These are phyloP conservation scores for Celastrina argiolus DNA, from an alignment of 2,888 invertebrate species.

Conservation along the genomic window DNA sequence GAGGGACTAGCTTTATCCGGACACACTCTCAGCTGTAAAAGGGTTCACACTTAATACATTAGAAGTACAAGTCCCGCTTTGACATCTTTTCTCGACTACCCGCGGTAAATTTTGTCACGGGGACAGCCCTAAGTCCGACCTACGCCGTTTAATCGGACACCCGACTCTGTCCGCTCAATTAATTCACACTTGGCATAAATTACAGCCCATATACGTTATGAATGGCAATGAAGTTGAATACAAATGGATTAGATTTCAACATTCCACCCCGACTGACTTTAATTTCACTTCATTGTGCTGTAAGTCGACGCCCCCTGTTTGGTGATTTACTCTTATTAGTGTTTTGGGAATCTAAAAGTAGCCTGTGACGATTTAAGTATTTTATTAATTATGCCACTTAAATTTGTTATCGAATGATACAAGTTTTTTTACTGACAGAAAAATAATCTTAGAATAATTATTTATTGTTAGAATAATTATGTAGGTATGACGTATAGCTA, in stretches of 20 bases:
- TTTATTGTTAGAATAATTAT: too few relatives aligned
- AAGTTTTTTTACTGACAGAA: too few relatives aligned
- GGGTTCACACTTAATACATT: background rate
- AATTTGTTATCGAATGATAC: background rate
- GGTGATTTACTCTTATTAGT: background rate
- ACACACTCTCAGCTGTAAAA: too few relatives aligned
- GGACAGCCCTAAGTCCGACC: slow-evolving; percentile 37
- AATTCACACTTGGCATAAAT: slow-evolving; percentile 51
- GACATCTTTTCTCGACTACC: background rate
- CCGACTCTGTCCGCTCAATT: slow-evolving; percentile 59
- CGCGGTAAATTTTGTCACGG: background rate
- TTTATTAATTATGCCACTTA: background rate
- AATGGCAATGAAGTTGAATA: slow-evolving; percentile 28
- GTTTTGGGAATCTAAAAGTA: background rate
- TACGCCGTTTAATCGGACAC: slow-evolving; percentile 54
- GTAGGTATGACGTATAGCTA: too few relatives aligned
- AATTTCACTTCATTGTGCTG: slow-evolving; percentile 11
- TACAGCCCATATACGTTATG: slow-evolving; percentile 27
- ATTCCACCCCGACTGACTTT: slow-evolving; percentile 15
- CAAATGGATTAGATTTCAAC: slow-evolving; percentile 26
- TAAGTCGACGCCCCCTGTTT: background rate
- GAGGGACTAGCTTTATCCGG: too few relatives aligned
- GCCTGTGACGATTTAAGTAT: background rate
- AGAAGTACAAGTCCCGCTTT: background rate
- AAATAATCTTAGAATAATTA: too few relatives aligned